A percentile compares a stretch with the other conserved stretches of the same genome.
Evolutionary conservation across 2,888 invertebrate species (phyloP).

Genomic region (Papilio protenor): DNA sequence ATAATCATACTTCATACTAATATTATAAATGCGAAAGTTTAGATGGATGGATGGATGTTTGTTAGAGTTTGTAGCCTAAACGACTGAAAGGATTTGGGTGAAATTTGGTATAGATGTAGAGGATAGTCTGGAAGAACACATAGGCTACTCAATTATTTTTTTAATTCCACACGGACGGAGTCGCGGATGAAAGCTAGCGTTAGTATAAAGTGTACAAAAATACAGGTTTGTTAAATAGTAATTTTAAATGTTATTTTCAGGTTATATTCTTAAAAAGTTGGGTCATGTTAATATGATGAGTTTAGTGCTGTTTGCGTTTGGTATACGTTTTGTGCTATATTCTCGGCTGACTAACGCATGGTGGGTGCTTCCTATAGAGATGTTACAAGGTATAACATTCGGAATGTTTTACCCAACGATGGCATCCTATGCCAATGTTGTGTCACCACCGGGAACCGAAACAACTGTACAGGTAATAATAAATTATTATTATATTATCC

Average conservation of each 20-base stretch:
- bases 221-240: not conserved
- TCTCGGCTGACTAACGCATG: conserved; percentile 92
- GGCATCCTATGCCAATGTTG: conserved; percentile 93
- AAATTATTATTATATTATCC: not conserved
- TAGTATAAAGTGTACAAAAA: too few species aligned
- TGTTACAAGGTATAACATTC: conserved; percentile 94
- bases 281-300: conserved; percentile 94
- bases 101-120: too few species aligned
- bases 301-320: conserved; percentile 91
- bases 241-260: conserved; percentile 58
- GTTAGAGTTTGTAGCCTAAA: too few species aligned
- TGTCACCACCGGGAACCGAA: conserved; percentile 93
- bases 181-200: too few species aligned
- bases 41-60: too few species aligned
- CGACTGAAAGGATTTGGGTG: too few species aligned
- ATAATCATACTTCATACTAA: too few species aligned
- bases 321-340: conserved; percentile 92
- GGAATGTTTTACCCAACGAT: conserved; percentile 95
- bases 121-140: too few species aligned
- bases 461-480: conserved; percentile 90
- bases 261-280: conserved; percentile 89
- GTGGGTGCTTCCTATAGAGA: conserved; percentile 93
- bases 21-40: too few species aligned
- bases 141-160: too few species aligned
- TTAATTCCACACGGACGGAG: too few species aligned